Conservation (phyloP, 1,140 invertebrate genomes). For the Hormaphis cornu region DNA sequence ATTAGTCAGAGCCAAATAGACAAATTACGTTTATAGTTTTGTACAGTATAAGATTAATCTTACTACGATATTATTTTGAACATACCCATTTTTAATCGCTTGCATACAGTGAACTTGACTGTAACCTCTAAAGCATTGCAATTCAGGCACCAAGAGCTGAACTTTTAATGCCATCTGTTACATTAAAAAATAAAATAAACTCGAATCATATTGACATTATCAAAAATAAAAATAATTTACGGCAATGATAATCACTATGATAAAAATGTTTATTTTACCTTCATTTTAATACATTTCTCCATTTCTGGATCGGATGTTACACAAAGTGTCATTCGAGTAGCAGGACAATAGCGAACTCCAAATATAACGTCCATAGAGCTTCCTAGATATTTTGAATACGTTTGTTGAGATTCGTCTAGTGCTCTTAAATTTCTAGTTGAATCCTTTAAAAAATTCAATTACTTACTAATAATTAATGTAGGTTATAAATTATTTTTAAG, state of each 20-base stretch:
- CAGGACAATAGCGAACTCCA: constrained; percentile 66
- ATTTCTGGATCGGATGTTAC: constrained; percentile 83
- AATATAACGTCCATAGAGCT: constrained; percentile 57
- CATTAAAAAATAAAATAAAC: constrained; percentile 34
- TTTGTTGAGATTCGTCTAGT: constrained; percentile 53
- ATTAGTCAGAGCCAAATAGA: constrained; percentile 12
- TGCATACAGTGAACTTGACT: constrained; percentile 88
- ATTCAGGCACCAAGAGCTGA: constrained; percentile 76
- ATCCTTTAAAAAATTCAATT: constrained; percentile 51
- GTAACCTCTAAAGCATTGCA: constrained; percentile 74
- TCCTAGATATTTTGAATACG: constrained; percentile 52
- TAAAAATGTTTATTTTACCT: constrained; percentile 48
- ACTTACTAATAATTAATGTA: constrained; percentile 4
- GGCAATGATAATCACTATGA: background rate
- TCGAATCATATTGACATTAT: background rate
- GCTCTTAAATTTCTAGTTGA: constrained; percentile 52
- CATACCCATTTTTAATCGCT: constrained; percentile 57
- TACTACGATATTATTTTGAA: constrained; percentile 22
- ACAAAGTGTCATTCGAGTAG: constrained; percentile 70
- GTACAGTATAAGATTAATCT: background rate
- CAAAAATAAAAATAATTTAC: constrained; percentile 7
- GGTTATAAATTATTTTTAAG: constrained; percentile 27
- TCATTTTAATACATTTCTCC: constrained; percentile 90
- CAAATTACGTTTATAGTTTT: background rate
- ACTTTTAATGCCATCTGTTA: constrained; percentile 72